Evolutionary conservation across 2,113 vertebrate genomes (phyloP).

Genomic region (Apaloderma vittatum): DNA sequence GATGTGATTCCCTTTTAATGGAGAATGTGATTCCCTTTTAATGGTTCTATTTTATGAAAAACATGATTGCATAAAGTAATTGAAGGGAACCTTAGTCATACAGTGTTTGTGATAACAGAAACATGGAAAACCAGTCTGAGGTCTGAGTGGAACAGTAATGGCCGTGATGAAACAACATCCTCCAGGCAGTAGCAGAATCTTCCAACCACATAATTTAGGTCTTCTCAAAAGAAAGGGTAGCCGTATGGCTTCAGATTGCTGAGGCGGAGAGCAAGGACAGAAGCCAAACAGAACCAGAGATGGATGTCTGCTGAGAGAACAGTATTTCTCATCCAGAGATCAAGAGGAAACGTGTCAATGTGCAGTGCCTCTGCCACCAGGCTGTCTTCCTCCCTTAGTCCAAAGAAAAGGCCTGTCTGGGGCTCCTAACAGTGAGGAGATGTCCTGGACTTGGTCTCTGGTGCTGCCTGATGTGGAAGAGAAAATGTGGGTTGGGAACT

Average conservation of each 20-base stretch:
- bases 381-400: background rate
- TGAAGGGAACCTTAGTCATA: conserved; percentile 27
- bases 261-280: background rate
- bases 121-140: conserved; percentile 49
- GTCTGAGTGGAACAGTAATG: conserved; percentile 3
- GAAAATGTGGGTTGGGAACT: background rate
- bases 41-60: conserved; percentile 15
- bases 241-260: conserved; percentile 29
- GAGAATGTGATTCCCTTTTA: background rate
- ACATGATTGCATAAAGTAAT: conserved; percentile 2
- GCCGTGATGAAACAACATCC: conserved; percentile 16
- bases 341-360: background rate
- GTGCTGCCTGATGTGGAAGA: background rate
- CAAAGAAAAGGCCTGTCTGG: background rate
- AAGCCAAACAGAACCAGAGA: background rate
- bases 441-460: background rate
- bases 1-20: background rate
- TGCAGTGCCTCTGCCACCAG: background rate
- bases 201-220: conserved; percentile 57
- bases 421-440: background rate
- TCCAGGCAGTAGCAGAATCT: conserved; percentile 20
- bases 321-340: background rate
- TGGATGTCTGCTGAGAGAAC: background rate
- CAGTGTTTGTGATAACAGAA: conserved; percentile 36
- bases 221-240: conserved; percentile 31